Percentiles rank a stretch among this genome's conserved stretches.
These are phyloP conservation scores for Belgica antarctica DNA, from an alignment of 2,888 invertebrate species.

Conservation along the genomic window DNA sequence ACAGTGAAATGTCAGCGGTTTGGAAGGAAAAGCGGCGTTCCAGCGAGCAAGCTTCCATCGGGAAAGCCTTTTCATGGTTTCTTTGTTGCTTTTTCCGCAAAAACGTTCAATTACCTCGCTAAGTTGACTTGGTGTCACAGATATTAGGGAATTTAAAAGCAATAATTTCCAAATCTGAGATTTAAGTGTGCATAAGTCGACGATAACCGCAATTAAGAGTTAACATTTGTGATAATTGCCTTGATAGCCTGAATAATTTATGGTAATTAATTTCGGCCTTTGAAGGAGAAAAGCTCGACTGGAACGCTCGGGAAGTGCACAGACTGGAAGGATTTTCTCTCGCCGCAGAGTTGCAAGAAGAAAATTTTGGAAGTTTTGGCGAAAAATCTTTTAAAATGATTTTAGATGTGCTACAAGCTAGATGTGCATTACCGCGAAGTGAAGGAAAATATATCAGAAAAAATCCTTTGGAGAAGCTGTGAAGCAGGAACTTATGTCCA, in stretches of 20 bases:
- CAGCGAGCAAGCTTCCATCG: too few species aligned
- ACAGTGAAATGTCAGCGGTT: neutral
- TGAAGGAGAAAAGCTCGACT: neutral
- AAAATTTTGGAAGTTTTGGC: neutral
- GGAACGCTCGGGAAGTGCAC: neutral
- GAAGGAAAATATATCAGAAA: neutral
- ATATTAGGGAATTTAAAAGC: too few species aligned
- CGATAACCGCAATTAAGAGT: too few species aligned
- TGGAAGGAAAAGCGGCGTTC: neutral
- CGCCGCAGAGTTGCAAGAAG: neutral
- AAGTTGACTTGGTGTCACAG: too few species aligned
- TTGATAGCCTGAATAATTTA: neutral
- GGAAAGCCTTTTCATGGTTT: too few species aligned
- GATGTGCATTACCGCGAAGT: slow-evolving; percentile 19
- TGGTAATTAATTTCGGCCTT: neutral
- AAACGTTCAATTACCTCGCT: too few species aligned
- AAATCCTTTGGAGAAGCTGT: neutral
- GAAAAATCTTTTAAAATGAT: slow-evolving; percentile 22
- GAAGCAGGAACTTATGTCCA: neutral
- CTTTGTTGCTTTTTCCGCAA: too few species aligned
- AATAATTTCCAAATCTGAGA: too few species aligned
- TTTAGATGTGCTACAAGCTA: slow-evolving; percentile 21
- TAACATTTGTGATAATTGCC: neutral
- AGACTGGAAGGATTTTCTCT: neutral
- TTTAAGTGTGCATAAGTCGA: too few species aligned